Conservation (phyloP, 2,797 vertebrate genomes). For the Sebastes trivittatus region DNA sequence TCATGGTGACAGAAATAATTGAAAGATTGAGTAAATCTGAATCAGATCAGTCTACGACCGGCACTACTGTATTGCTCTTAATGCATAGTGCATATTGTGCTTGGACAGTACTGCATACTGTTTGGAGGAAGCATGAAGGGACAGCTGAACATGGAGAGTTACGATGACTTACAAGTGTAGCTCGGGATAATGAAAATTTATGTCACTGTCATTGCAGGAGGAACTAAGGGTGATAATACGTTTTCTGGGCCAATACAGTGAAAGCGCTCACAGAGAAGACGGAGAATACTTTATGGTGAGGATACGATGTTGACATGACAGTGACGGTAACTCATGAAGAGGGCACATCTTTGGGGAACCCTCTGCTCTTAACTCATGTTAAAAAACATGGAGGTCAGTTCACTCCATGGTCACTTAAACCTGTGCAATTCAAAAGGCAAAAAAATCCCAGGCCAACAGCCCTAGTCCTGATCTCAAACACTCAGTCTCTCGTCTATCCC, state of each 20-base stretch:
- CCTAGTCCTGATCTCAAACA: conserved; percentile 42
- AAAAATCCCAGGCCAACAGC: conserved; percentile 62
- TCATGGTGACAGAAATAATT: conserved; percentile 7
- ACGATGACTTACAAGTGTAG: not conserved
- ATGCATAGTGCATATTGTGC: conserved; percentile 75
- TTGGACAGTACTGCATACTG: conserved; percentile 67
- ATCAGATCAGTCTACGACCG: conserved; percentile 21
- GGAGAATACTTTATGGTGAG: conserved; percentile 3
- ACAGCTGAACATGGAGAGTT: conserved; percentile 1
- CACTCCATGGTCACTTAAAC: conserved; percentile 78
- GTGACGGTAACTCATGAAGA: conserved; percentile 19
- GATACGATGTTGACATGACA: not conserved
- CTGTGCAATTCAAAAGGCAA: conserved; percentile 84
- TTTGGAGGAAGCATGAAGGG: conserved; percentile 38
- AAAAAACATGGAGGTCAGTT: conserved; percentile 50
- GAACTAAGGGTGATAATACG: not conserved
- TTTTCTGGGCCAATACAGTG: not conserved
- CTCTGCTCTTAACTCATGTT: conserved; percentile 26
- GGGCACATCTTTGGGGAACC: conserved; percentile 20
- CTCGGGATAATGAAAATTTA: not conserved
- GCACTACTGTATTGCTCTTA: conserved; percentile 65
- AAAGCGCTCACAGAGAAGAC: not conserved
- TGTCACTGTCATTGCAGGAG: not conserved
- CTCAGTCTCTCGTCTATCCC: conserved; percentile 22
- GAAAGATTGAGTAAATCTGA: not conserved